Percentiles rank a stretch among this genome's conserved stretches.
phyloP scores from a whole-genome alignment of 2,888 invertebrate genomes.

The Mamestra brassicae region DNA sequence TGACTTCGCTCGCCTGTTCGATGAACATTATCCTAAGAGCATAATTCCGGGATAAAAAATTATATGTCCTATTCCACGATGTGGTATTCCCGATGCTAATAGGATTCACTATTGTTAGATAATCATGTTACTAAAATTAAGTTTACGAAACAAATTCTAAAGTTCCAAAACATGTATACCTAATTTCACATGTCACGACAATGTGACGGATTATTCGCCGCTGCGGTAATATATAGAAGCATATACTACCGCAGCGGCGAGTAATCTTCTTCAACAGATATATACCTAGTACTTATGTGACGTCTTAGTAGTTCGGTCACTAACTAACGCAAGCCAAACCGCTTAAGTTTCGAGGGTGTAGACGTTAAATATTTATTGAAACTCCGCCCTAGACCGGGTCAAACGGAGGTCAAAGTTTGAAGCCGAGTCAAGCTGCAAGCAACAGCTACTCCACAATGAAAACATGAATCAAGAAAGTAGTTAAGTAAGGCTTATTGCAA shows the following conservation, averaged over 20 bases:
- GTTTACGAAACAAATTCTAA: no score
- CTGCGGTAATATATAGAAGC: no score
- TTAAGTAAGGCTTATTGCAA: neutral
- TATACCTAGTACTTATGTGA: neutral
- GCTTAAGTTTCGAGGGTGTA: neutral
- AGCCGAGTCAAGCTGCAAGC: neutral
- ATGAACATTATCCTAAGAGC: no score
- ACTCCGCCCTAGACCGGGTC: neutral
- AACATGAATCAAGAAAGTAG: neutral
- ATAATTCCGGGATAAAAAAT: no score
- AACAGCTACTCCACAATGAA: conserved; percentile 3
- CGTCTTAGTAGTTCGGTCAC: neutral
- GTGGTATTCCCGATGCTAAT: no score
- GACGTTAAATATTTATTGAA: conserved; percentile 32
- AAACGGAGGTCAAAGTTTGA: neutral
- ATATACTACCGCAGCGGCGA: neutral
- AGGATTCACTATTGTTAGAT: no score
- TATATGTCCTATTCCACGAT: no score
- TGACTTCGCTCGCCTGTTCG: no score
- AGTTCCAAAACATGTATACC: no score
- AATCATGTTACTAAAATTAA: no score
- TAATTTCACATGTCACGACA: no score
- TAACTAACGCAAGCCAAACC: conserved; percentile 4
- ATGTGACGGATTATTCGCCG: no score
- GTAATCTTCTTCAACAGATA: neutral